A percentile compares a stretch with the other conserved stretches of the same genome.
Evolutionary conservation across 35 echinoderm and acorn worm species (phyloP).

Genomic region (Ptychodera flava): DNA sequence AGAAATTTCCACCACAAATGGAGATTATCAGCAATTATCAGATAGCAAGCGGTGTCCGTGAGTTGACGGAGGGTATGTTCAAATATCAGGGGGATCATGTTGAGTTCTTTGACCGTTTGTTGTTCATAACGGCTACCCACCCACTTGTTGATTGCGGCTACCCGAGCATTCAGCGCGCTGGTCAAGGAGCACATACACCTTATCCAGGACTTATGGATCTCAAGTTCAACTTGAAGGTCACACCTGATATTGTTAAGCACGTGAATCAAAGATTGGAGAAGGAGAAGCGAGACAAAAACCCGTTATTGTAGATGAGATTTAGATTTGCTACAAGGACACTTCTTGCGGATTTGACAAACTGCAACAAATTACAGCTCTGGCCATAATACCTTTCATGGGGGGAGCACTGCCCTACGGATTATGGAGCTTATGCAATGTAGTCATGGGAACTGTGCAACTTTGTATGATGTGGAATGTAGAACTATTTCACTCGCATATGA

Average conservation of each 20-base stretch:
- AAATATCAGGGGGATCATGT: conserved; percentile 95
- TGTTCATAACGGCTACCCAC: conserved; percentile 80
- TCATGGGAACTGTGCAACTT: too few relatives aligned
- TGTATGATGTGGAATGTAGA: too few relatives aligned
- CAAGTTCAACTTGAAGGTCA: conserved; percentile 75
- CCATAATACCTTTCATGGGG: too few relatives aligned
- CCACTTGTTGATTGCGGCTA: conserved; percentile 66
- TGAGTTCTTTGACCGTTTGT: conserved; percentile 88
- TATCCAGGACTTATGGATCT: conserved; percentile 74
- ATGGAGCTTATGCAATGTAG: too few relatives aligned
- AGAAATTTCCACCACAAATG: conserved; percentile 94
- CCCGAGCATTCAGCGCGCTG: conserved; percentile 86
- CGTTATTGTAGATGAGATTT: neutral
- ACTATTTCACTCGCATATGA: too few relatives aligned
- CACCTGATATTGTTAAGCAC: conserved; percentile 73
- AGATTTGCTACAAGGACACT: too few relatives aligned
- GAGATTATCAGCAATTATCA: conserved; percentile 64
- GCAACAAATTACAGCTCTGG: too few relatives aligned
- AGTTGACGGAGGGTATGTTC: conserved; percentile 94
- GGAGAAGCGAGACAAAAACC: conserved; percentile 31
- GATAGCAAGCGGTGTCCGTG: conserved; percentile 64
- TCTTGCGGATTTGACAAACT: too few relatives aligned
- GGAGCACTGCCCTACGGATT: too few relatives aligned
- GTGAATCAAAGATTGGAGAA: conserved; percentile 37
- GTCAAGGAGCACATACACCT: conserved; percentile 47